Evolutionary conservation across 2,113 vertebrate genomes (phyloP).

Genomic region (Pachycephala philippinensis): DNA sequence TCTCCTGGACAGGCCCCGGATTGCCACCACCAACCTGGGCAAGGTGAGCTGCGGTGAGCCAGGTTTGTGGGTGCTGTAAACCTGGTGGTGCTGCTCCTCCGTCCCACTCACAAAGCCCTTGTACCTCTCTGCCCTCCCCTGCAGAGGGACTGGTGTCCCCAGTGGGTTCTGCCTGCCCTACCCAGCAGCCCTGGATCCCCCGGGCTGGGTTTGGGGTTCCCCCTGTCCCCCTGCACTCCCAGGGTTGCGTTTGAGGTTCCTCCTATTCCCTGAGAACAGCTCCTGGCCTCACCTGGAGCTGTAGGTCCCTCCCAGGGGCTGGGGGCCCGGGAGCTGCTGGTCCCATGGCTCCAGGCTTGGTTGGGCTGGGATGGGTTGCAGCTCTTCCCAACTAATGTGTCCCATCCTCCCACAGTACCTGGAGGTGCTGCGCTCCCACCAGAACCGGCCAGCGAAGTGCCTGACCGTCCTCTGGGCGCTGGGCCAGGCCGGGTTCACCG

Average conservation of each 20-base stretch:
- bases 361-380: background rate
- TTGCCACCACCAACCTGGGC: slow-evolving; percentile 81
- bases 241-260: background rate
- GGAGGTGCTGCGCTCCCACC: slow-evolving; percentile 87
- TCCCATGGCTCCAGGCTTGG: background rate
- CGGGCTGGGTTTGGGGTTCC: background rate
- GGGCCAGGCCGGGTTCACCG: slow-evolving; percentile 88
- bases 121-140: too few species aligned
- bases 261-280: background rate
- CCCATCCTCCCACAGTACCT: slow-evolving; percentile 74
- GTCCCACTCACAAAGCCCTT: rapidly evolving
- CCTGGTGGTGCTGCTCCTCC: background rate
- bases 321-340: rapidly evolving
- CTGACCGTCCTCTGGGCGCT: slow-evolving; percentile 94
- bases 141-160: background rate
- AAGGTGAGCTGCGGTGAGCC: slow-evolving; percentile 73
- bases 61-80: rapidly evolving
- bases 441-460: slow-evolving; percentile 86
- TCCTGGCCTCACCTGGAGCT: background rate
- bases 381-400: rapidly evolving
- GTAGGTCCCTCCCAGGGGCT: background rate
- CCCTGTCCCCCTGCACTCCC: background rate
- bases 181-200: background rate
- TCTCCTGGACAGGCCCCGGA: slow-evolving; percentile 84
- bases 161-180: background rate